Base-by-base conservation (phyloP, 2,888 invertebrate genomes). In the Perdita meconis region DNA sequence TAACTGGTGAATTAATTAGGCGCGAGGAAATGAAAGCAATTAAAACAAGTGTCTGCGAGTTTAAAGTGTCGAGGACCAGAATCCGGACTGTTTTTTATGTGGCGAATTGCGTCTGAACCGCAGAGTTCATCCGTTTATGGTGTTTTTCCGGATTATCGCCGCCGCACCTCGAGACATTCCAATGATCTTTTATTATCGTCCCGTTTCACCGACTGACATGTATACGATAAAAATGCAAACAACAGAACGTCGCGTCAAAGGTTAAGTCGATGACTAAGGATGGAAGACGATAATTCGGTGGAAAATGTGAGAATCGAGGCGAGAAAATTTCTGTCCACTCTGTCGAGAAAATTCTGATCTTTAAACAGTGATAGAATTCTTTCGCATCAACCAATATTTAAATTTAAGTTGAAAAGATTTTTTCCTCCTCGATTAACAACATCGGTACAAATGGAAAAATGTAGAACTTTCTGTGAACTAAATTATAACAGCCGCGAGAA, bases 251-350 rank as follows among this genome's bases (percentile, higher is more conserved):
- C 59, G 26, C 30, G 56, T 64, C 70, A 80, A 66, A 71, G 74
- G 78, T 71, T 64, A 71, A n/a, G 55, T 36, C 53, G 51, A n/a
- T 67, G 81, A 78, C 44, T 71, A 63, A 78, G 24, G 69, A 66
- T 51, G n/a, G 36, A 2, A 13, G 34, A 40, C 26, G 67, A 80
- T 80, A 80, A 68, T 67, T 38, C 47, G 57, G 1, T 8, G 24
- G 12, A 55, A 22, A 66, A 66, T 0, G 8, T 30, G 26, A 40
- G 34, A 22, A 40, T 63, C 44, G 16, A n/a, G 13, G 22, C 16
- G 22, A 10, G 22, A 56, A 13, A 56, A 56, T 34, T 36, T 38
- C 16, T 19, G 36, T 36, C 22, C 22, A 19, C 22, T 56, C 19
- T 16, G 22, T 63, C 30, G 4, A n/a, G 40, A 56, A 16, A 22